These are phyloP conservation scores for Lepidonotus clava DNA, from an alignment of 2,888 invertebrate genomes.

Conservation along the genomic window DNA sequence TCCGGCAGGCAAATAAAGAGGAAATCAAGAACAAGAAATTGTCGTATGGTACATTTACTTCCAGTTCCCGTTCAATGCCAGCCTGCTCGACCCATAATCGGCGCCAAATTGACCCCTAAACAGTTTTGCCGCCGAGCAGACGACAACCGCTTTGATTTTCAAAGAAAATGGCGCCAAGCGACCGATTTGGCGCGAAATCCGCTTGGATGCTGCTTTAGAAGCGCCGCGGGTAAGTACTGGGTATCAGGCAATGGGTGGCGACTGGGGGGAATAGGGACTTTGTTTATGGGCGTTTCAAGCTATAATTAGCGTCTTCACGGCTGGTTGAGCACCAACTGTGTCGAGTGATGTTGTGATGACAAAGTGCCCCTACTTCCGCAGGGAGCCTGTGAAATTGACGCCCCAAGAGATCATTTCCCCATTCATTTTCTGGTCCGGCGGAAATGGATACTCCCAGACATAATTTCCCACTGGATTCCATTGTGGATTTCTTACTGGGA, in stretches of 20 bases:
- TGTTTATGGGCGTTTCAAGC: neutral
- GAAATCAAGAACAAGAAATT: neutral
- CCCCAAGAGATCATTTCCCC: no score
- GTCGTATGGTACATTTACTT: neutral
- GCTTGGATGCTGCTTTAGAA: no score
- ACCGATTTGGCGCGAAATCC: no score
- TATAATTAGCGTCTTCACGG: neutral
- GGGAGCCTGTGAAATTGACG: neutral
- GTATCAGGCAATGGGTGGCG: neutral
- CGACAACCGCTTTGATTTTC: neutral
- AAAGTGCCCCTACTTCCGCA: neutral
- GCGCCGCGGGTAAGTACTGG: neutral
- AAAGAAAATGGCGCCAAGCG: no score
- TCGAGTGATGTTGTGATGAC: neutral
- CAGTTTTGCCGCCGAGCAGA: neutral
- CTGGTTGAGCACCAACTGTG: neutral
- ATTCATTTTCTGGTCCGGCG: no score
- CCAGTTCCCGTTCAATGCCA: neutral
- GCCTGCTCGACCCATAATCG: neutral
- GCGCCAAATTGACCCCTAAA: neutral
- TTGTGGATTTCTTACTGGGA: no score
- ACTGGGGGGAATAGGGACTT: neutral
- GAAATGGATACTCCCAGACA: no score
- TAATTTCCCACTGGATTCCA: no score
- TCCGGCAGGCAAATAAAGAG: no score